Conservation (phyloP, 2,113 vertebrate species). For the Tetraodon nigroviridis region DNA sequence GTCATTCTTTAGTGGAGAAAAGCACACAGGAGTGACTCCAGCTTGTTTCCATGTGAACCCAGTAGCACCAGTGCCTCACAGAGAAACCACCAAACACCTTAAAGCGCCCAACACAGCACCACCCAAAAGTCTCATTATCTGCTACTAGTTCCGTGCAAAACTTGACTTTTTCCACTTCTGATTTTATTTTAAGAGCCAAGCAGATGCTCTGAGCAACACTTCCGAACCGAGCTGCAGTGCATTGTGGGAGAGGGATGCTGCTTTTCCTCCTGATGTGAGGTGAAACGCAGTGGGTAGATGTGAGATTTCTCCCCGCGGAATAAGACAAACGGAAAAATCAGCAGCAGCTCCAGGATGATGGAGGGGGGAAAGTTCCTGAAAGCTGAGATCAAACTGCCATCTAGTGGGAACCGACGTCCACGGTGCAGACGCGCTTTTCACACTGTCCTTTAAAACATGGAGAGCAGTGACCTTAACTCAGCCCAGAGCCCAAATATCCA, state of each 20-base stretch:
- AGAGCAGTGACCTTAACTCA: not conserved
- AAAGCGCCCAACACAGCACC: not conserved
- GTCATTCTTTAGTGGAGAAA: too few species aligned
- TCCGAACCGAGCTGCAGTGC: constrained; percentile 42
- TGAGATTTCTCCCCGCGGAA: constrained; percentile 61
- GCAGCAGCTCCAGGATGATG: constrained; percentile 14
- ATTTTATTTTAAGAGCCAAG: constrained; percentile 40
- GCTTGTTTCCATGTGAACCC: constrained; percentile 33
- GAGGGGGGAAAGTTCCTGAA: not conserved
- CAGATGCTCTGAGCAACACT: constrained; percentile 50
- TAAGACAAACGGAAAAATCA: constrained; percentile 56
- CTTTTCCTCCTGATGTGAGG: constrained; percentile 34
- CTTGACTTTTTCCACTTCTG: constrained; percentile 34
- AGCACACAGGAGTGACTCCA: not conserved
- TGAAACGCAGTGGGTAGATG: constrained; percentile 63
- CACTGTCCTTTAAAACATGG: not conserved
- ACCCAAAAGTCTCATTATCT: not conserved
- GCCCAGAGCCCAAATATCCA: not conserved
- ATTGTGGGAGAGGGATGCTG: constrained; percentile 55
- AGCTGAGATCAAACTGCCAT: constrained; percentile 64
- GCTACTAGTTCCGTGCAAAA: not conserved
- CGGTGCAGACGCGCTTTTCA: not conserved
- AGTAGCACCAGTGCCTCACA: not conserved
- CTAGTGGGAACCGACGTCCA: constrained; percentile 63
- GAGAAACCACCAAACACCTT: not conserved